Conservation (phyloP, 2,113 vertebrate genomes). For the Zosterops pallidus region DNA sequence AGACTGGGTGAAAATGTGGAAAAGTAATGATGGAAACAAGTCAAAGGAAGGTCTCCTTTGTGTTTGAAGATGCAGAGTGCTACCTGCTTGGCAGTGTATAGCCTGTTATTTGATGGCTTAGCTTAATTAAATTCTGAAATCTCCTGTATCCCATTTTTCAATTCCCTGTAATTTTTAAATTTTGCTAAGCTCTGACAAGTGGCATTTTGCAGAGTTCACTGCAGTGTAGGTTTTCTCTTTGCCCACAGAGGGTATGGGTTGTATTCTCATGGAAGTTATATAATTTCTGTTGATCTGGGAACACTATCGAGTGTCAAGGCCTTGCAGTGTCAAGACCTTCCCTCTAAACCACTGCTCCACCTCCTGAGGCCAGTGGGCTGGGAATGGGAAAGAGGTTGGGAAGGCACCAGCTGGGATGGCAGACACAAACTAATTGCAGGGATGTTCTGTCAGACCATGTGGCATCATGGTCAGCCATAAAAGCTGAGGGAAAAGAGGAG, state of each 20-base stretch:
- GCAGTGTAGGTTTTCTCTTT: background rate
- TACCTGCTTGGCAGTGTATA: background rate
- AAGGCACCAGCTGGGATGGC: background rate
- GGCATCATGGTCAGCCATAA: background rate
- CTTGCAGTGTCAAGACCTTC: background rate
- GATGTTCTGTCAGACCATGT: accelerated
- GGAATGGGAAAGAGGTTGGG: background rate
- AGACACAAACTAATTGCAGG: accelerated
- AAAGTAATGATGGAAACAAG: background rate
- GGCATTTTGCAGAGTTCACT: background rate
- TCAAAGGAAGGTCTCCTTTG: background rate
- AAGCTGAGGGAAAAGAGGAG: background rate
- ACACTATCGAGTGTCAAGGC: too few species aligned
- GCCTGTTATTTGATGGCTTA: background rate
- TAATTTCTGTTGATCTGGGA: background rate
- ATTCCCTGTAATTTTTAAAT: background rate
- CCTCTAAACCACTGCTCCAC: background rate
- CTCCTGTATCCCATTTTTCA: background rate
- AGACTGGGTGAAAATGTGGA: background rate
- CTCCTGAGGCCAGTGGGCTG: background rate
- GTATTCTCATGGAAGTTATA: background rate
- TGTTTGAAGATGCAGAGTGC: background rate
- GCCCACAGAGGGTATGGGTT: background rate
- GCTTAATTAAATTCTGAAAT: background rate
- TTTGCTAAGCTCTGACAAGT: background rate